These are phyloP conservation scores for Aplysia californica DNA, from an alignment of 1,140 invertebrate genomes.

Conservation along the genomic window DNA sequence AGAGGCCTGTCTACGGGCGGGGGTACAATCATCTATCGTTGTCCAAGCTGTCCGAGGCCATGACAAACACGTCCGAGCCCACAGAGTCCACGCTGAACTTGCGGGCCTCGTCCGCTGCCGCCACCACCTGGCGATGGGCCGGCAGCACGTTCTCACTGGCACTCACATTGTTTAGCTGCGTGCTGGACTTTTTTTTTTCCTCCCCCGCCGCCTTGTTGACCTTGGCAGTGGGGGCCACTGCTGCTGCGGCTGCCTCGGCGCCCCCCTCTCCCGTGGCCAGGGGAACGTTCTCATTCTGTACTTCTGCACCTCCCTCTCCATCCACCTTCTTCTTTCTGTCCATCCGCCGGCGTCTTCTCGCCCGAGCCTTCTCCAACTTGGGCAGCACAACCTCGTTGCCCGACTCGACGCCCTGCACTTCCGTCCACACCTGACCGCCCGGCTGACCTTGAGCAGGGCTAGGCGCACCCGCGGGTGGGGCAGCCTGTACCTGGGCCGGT, in stretches of 20 bases:
- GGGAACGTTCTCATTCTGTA: conserved; percentile 12
- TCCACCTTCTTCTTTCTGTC: conserved; percentile 29
- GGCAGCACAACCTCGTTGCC: conserved; percentile 22
- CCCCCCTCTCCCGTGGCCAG: neutral
- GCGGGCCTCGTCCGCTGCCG: neutral
- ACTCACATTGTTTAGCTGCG: conserved; percentile 23
- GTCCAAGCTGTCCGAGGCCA: conserved; percentile 22
- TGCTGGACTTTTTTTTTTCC: conserved; percentile 26
- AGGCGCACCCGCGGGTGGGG: neutral
- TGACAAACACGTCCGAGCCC: conserved; percentile 24
- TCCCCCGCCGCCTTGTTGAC: neutral
- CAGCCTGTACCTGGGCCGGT: neutral
- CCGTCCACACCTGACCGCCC: conserved; percentile 14
- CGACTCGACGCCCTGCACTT: conserved; percentile 1
- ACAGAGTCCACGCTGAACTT: neutral
- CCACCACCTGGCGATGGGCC: too few species aligned
- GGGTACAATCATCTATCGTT: too few species aligned
- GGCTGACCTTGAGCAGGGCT: too few species aligned
- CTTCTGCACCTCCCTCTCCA: conserved; percentile 2
- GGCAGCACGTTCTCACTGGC: neutral
- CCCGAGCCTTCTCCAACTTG: conserved; percentile 23
- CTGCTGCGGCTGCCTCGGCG: neutral
- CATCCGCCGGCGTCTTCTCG: conserved; percentile 7
- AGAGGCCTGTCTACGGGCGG: too few species aligned
- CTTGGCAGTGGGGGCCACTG: neutral